phyloP scores from a whole-genome alignment of 2,113 vertebrate species.

The Lagenorhynchus albirostris region DNA sequence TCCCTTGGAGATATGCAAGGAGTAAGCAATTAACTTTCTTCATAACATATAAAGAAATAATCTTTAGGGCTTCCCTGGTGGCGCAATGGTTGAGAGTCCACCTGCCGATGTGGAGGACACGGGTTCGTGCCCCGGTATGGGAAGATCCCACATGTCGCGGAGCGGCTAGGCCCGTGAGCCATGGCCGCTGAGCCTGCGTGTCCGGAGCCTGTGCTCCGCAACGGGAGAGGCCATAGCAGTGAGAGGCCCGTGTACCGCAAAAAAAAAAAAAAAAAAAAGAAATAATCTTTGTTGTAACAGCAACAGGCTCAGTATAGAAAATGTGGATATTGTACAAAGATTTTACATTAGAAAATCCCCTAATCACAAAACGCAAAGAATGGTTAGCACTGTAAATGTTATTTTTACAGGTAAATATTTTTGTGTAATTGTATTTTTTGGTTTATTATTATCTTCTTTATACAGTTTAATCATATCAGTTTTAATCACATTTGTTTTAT shows the following conservation, averaged over 20 bases:
- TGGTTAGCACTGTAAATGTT: neutral
- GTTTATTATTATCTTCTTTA: neutral
- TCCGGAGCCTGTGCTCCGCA: too few relatives aligned
- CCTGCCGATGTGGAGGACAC: too few relatives aligned
- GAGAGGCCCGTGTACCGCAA: too few relatives aligned
- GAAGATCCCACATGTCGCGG: too few relatives aligned
- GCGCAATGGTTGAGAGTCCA: too few relatives aligned
- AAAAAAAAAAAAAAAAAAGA: too few relatives aligned
- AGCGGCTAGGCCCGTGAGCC: too few relatives aligned
- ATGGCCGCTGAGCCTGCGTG: rapidly evolving
- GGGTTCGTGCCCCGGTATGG: rapidly evolving
- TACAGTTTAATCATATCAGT: neutral
- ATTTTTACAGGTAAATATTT: neutral
- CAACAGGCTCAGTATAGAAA: neutral
- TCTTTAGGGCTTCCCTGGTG: neutral
- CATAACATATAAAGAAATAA: neutral
- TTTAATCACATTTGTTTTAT: neutral
- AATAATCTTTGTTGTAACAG: neutral
- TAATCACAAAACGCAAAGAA: neutral
- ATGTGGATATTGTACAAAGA: neutral
- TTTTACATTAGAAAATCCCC: neutral
- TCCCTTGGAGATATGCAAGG: neutral
- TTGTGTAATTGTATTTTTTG: neutral
- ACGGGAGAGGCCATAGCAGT: too few relatives aligned
- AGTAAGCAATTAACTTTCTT: neutral